Base-by-base conservation (phyloP, 37 sponge, comb jelly and placozoan species). In the Chondrilla cf. caribensis region DNA sequence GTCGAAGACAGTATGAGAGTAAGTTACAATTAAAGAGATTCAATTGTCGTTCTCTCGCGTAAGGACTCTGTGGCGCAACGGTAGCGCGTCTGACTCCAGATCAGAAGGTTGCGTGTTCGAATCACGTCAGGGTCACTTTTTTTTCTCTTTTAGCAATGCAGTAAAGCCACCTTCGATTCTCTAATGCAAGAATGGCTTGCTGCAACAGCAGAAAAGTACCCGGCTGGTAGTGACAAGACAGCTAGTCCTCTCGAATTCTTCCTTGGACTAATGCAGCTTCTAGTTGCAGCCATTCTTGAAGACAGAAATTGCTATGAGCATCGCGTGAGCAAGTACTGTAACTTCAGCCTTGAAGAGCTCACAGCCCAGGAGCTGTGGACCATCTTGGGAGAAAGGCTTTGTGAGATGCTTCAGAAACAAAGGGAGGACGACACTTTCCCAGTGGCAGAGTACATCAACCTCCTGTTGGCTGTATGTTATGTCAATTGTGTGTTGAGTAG, bases 31-130 rank as follows among this genome's bases (percentile, higher is more conserved):
- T 42, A 11, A 44, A 25, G 60, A n/a, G n/a, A n/a, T n/a, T n/a
- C n/a, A n/a, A n/a, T n/a, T n/a, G n/a, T n/a, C n/a, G n/a, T n/a
- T n/a, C n/a, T n/a, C n/a, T n/a, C 4, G 0, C 67, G 66, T 35
- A 57, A 66, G 37, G 93, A 93, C 90, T 93, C 87, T 60, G 93
- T 93, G 90, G 93, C 93, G 90, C 90, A 93, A 93, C 87, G 93
- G 93, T 93, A 93, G 93, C 90, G 93, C 93, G 90, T 93, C 93
- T 93, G 93, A 93, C 90, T 93, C 93, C 93, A 93, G 93, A 93
- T 93, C 93, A 93, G 93, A 93, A 93, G 93, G 90, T 86, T 93
- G 93, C 93, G 93, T 89, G 93, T 93, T 93, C 93, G 77, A 93
- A 93, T 93, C 93, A 87, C 90, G 93, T 93, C 93, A 60, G 87